Base-by-base conservation (phyloP, 2,888 invertebrate species). In the Junonia oenone region DNA sequence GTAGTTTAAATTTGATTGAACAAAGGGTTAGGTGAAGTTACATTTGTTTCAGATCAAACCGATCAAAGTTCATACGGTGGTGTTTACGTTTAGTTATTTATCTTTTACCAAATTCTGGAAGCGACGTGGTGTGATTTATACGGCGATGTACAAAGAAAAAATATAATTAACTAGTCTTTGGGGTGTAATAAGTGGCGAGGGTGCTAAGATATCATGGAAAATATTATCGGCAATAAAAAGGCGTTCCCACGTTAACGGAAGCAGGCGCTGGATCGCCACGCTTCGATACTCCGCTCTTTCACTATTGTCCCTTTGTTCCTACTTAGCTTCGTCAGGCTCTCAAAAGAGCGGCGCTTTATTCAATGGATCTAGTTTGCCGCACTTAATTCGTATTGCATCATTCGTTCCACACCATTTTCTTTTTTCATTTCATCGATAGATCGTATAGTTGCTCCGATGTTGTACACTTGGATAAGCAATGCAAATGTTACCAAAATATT, bases 201-300 rank as follows among this genome's bases (percentile, higher is more conserved):
- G 51, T 64, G 62, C 59, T 69, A 71, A 74, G 69, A 72, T 68
- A 66, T 67, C 64, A 64, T 65, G 71, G 69, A 71, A 53, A 55
- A 62, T 75, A 73, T 78, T 77, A 78, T 79, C 65, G 71, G 72
- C 69, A 69, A 71, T 66, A 69, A 75, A 79, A 75, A 77, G 78
- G 73, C 75, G 74, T 87, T 89, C 88, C 83, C 87, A 89, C 86
- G 86, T 80, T 73, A 72, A 77, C 81, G 84, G 88, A 87, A 83
- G 74, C 75, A 64, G 69, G 72, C 69, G 70, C 75, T 78, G 69
- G 76, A 83, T 80, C 72, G 84, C 84, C 82, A 85, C 84, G 88
- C 85, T 85, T 70, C 83, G 78, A 78, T 86, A 83, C 87, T 81
- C 76, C 73, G 77, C 81, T 82, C 81, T 83, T 81, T 73, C 72